These are phyloP conservation scores for Nylanderia fulva DNA, from an alignment of 1,140 invertebrate species.

Conservation along the genomic window DNA sequence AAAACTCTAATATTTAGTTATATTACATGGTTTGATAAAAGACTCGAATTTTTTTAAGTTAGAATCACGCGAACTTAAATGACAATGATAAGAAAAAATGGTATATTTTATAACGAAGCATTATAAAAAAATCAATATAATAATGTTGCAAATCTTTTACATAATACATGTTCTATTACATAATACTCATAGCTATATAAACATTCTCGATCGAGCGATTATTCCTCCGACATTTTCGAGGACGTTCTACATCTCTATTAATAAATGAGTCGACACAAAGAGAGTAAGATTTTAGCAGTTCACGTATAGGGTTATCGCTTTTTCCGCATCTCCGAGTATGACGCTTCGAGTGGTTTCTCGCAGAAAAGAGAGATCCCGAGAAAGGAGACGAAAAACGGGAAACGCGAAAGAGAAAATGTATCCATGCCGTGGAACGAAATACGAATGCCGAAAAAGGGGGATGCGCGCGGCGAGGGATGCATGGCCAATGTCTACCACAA, in stretches of 20 bases:
- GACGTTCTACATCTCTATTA: slow-evolving; percentile 38
- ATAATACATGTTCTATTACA: no score
- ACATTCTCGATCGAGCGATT: slow-evolving; percentile 25
- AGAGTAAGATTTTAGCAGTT: neutral
- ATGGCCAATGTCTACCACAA: slow-evolving; percentile 80
- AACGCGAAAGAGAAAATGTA: slow-evolving; percentile 57
- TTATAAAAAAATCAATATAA: slow-evolving; percentile 8
- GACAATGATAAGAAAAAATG: neutral
- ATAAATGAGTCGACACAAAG: slow-evolving; percentile 52
- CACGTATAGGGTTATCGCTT: slow-evolving; percentile 25
- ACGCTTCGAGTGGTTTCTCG: slow-evolving; percentile 27
- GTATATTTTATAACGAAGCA: neutral
- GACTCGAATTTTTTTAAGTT: neutral
- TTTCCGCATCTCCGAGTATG: slow-evolving; percentile 36
- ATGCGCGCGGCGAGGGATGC: slow-evolving; percentile 62
- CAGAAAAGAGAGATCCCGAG: slow-evolving; percentile 30
- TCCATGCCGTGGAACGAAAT: slow-evolving; percentile 65
- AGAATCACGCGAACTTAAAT: neutral
- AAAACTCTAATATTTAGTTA: neutral
- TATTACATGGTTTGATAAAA: neutral
- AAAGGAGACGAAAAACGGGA: neutral
- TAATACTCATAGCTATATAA: neutral
- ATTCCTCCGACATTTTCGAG: slow-evolving; percentile 28
- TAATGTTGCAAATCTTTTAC: neutral
- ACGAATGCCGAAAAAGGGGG: slow-evolving; percentile 57